Evolutionary conservation across 2,888 invertebrate species (phyloP).

Genomic region (Volucella bombylans): DNA sequence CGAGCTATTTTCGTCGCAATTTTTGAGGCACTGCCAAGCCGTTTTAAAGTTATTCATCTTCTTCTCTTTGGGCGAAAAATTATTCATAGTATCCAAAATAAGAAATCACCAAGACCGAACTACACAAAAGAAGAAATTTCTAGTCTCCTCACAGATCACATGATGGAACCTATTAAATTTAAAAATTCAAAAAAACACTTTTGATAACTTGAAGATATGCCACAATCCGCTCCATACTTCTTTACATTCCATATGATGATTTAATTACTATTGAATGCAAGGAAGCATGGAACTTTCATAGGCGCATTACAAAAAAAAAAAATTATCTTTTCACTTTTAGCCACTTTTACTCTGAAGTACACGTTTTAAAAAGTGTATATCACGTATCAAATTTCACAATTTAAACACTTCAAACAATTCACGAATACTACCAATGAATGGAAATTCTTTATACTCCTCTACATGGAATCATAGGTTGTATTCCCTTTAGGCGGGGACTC

Average conservation of each 20-base stretch:
- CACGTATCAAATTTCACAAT: constrained; percentile 60
- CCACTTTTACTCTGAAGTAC: constrained; percentile 30
- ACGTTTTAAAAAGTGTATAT: constrained; percentile 38
- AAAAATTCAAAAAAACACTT: constrained; percentile 12
- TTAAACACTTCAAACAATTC: constrained; percentile 41
- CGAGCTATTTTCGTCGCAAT: constrained; percentile 61
- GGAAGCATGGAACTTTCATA: constrained; percentile 83
- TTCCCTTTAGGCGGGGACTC: constrained; percentile 13
- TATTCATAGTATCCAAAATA: constrained; percentile 60
- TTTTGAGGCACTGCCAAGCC: constrained; percentile 52
- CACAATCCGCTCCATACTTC: constrained; percentile 83
- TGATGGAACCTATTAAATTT: constrained; percentile 49
- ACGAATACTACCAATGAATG: constrained; percentile 14
- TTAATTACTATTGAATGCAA: constrained; percentile 83
- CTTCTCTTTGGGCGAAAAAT: constrained; percentile 17
- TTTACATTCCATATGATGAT: constrained; percentile 83
- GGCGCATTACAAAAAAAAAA: constrained; percentile 58
- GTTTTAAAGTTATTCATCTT: constrained; percentile 1
- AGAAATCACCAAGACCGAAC: constrained; percentile 5
- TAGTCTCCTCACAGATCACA: constrained; percentile 1
- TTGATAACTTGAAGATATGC: constrained; percentile 74
- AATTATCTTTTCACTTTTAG: not conserved
- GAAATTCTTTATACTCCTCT: constrained; percentile 12
- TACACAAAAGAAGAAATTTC: constrained; percentile 16
- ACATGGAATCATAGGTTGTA: constrained; percentile 1